A percentile compares a stretch with the other conserved stretches of the same genome.
Evolutionary conservation across 92 coral and sea anemone genomes (phyloP).

Genomic region (Porites lobata): DNA sequence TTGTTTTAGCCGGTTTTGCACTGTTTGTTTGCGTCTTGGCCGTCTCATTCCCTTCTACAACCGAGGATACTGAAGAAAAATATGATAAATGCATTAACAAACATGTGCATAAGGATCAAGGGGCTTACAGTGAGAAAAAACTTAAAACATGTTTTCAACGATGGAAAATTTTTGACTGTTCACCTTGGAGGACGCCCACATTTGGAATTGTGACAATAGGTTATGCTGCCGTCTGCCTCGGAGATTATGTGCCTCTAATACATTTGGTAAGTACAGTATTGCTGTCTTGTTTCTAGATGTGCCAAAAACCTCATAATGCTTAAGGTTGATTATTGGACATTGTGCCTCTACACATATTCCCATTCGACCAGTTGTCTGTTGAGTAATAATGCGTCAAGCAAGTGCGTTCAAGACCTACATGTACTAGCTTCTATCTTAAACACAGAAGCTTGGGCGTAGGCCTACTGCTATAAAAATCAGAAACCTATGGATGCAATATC

Average conservation of each 20-base stretch:
- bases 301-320: too few relatives aligned
- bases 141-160: background rate
- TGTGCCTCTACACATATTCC: background rate
- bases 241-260: background rate
- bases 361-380: background rate
- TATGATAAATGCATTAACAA: background rate
- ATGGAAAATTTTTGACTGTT: background rate
- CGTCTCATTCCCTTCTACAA: background rate
- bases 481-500: too few relatives aligned
- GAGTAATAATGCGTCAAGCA: background rate
- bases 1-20: background rate
- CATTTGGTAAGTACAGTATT: conserved; percentile 6
- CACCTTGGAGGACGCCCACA: background rate
- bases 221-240: background rate
- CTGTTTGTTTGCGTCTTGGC: background rate
- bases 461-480: too few relatives aligned
- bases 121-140: background rate
- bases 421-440: too few relatives aligned
- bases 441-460: too few relatives aligned
- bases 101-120: background rate
- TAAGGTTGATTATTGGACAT: too few relatives aligned
- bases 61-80: background rate
- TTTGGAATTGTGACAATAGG: background rate
- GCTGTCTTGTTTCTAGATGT: too few relatives aligned
- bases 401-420: too few relatives aligned